Evolutionary conservation across 1,140 invertebrate genomes (phyloP).

Genomic region (Latrodectus geometricus): DNA sequence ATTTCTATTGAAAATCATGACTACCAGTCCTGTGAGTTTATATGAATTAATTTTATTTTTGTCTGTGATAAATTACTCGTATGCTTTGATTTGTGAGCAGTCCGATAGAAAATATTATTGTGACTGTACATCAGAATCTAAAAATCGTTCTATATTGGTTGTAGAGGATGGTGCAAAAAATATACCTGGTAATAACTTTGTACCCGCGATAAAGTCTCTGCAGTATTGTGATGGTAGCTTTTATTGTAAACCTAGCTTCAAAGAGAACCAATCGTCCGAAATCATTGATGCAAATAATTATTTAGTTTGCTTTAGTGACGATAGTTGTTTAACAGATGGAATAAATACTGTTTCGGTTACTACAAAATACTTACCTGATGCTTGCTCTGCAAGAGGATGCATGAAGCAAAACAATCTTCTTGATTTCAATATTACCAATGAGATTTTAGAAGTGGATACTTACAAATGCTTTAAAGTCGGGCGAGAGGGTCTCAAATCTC

Average conservation of each 20-base stretch:
- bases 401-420: constrained; percentile 35
- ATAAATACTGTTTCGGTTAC: neutral
- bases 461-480: constrained; percentile 41
- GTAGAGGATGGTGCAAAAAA: constrained; percentile 32
- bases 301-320: constrained; percentile 50
- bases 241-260: constrained; percentile 25
- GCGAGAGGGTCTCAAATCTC: constrained; percentile 25
- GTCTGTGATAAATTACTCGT: neutral
- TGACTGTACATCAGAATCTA: constrained; percentile 31
- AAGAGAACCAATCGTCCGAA: constrained; percentile 5
- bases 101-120: constrained; percentile 34
- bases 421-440: constrained; percentile 52
- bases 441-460: constrained; percentile 21
- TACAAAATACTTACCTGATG: neutral
- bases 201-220: constrained; percentile 37
- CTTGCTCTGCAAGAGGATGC: constrained; percentile 12
- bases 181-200: constrained; percentile 22
- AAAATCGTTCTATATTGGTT: constrained; percentile 23
- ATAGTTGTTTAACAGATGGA: constrained; percentile 31
- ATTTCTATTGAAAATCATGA: too few species aligned
- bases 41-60: neutral
- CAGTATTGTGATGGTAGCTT: constrained; percentile 48
- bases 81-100: constrained; percentile 1
- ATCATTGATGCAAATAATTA: constrained; percentile 35
- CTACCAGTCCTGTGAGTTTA: too few species aligned